Percentiles rank a stretch among this genome's conserved stretches.
Conservation (phyloP, 1,140 invertebrate species). For the Aporrectodea caliginosa region DNA sequence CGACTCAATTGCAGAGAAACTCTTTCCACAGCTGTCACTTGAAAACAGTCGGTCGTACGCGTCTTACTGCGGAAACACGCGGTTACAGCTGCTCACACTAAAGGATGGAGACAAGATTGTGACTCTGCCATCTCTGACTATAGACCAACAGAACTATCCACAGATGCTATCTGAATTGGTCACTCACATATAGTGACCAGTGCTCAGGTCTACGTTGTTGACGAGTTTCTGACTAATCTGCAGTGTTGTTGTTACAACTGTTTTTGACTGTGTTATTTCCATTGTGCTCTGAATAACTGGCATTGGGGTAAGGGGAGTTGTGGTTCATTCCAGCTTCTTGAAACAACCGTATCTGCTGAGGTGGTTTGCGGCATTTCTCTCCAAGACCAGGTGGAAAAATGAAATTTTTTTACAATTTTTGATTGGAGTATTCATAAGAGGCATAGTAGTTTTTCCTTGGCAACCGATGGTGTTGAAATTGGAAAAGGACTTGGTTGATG, state of each 20-base stretch:
- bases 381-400: too few species aligned
- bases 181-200: slow-evolving; percentile 45
- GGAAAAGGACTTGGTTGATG: too few species aligned
- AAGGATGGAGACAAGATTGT: slow-evolving; percentile 55
- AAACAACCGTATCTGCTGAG: too few species aligned
- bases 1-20: slow-evolving; percentile 54
- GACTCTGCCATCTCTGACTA: slow-evolving; percentile 56
- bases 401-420: too few species aligned
- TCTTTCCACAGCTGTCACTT: slow-evolving; percentile 55
- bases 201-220: background rate
- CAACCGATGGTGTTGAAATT: too few species aligned
- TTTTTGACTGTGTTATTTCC: background rate
- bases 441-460: too few species aligned
- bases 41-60: slow-evolving; percentile 40
- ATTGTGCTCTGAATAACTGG: too few species aligned
- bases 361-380: too few species aligned
- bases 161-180: slow-evolving; percentile 59
- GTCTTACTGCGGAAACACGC: slow-evolving; percentile 16
- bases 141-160: slow-evolving; percentile 58
- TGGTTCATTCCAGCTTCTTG: too few species aligned
- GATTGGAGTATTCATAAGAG: too few species aligned
- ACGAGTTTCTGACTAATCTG: background rate
- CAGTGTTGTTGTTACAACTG: background rate
- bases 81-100: slow-evolving; percentile 54
- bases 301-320: too few species aligned